phyloP scores from a whole-genome alignment of 2,888 invertebrate species.

The Mythimna vitellina region DNA sequence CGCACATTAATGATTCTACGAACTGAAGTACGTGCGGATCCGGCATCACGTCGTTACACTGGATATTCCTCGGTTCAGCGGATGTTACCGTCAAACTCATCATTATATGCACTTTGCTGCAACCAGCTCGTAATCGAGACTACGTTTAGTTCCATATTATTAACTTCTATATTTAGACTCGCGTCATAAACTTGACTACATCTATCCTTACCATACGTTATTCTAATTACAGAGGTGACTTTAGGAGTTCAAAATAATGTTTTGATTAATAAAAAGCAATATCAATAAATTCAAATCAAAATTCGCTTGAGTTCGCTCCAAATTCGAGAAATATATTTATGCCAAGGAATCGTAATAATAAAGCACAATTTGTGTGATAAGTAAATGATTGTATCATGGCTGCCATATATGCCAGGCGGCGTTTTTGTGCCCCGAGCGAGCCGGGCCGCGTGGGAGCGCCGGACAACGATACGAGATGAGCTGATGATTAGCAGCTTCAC shows the following conservation, averaged over 20 bases:
- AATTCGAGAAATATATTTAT: slow-evolving; percentile 48
- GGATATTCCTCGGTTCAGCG: background rate
- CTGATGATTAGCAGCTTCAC: slow-evolving; percentile 54
- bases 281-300: slow-evolving; percentile 48
- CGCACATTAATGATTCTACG: background rate
- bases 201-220: background rate
- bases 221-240: slow-evolving; percentile 8
- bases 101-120: slow-evolving; percentile 9
- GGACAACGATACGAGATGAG: slow-evolving; percentile 44
- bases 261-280: slow-evolving; percentile 38
- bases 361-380: slow-evolving; percentile 62
- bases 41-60: background rate
- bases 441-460: slow-evolving; percentile 50
- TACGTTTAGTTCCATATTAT: slow-evolving; percentile 25
- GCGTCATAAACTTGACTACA: background rate
- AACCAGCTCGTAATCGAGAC: slow-evolving; percentile 27
- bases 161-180: slow-evolving; percentile 25
- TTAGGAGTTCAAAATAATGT: slow-evolving; percentile 2
- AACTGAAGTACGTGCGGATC: background rate
- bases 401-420: slow-evolving; percentile 58
- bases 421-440: slow-evolving; percentile 55
- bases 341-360: slow-evolving; percentile 55
- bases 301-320: slow-evolving; percentile 30
- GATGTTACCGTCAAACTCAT: slow-evolving; percentile 21
- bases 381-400: slow-evolving; percentile 63